phyloP scores from a whole-genome alignment of 2,888 invertebrate genomes.

The Spilarctia lutea region DNA sequence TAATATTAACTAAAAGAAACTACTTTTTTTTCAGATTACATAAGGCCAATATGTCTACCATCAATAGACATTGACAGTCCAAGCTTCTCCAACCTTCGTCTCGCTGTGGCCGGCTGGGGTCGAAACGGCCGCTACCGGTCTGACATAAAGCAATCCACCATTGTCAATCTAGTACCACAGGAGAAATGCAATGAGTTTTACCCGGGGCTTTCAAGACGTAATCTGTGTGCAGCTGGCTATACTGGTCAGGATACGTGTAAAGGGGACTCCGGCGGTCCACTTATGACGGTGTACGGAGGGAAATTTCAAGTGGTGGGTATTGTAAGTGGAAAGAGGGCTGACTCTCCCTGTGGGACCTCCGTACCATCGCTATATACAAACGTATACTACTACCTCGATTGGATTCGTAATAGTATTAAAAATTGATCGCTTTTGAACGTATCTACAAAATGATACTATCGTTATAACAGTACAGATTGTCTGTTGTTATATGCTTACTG shows the following conservation, averaged over 20 bases:
- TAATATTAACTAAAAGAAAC: background rate
- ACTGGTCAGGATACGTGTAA: constrained; percentile 80
- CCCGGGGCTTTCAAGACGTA: constrained; percentile 63
- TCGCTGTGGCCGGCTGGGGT: constrained; percentile 80
- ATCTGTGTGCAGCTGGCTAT: constrained; percentile 78
- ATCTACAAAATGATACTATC: background rate
- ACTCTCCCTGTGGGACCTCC: constrained; percentile 75
- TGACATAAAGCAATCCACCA: constrained; percentile 75
- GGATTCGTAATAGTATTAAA: constrained; percentile 68
- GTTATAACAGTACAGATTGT: background rate
- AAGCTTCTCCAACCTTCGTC: constrained; percentile 66
- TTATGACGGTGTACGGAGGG: constrained; percentile 75
- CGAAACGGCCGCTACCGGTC: constrained; percentile 71
- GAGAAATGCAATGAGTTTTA: constrained; percentile 68
- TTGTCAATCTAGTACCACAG: constrained; percentile 73
- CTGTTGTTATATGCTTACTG: background rate
- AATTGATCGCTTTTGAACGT: constrained; percentile 38
- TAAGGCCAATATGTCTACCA: constrained; percentile 79
- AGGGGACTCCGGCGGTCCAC: constrained; percentile 81
- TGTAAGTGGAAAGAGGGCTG: constrained; percentile 79
- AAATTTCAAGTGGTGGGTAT: constrained; percentile 76
- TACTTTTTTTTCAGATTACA: constrained; percentile 68
- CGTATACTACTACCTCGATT: constrained; percentile 73
- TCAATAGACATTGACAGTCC: constrained; percentile 73
- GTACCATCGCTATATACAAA: constrained; percentile 80